phyloP scores from a whole-genome alignment of 2,797 vertebrate species.

The Notamacropus eugenii region DNA sequence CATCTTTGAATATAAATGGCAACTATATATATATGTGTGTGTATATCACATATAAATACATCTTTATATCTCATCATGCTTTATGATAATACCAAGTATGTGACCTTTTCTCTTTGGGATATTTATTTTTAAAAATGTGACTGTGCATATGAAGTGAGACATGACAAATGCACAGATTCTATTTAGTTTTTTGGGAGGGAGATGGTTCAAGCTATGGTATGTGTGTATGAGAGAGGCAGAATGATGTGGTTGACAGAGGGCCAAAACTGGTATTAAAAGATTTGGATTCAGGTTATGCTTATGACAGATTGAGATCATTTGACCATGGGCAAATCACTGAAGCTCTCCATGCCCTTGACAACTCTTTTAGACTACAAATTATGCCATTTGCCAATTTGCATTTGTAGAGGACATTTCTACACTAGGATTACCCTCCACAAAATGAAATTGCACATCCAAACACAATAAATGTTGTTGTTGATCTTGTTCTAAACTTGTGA shows the following conservation, averaged over 20 bases:
- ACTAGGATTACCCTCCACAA: not conserved
- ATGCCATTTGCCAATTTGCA: not conserved
- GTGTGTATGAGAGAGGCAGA: not conserved
- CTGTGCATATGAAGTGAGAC: not conserved
- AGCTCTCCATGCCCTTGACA: not conserved
- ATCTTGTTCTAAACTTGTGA: not conserved
- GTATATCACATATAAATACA: not conserved
- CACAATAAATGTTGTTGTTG: not conserved
- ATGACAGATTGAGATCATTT: not conserved
- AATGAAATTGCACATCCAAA: not conserved
- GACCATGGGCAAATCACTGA: not conserved
- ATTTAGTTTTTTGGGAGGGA: not conserved
- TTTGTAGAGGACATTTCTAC: not conserved
- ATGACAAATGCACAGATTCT: not conserved
- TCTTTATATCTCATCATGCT: constrained; percentile 4
- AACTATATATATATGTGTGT: not conserved
- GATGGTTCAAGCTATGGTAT: not conserved
- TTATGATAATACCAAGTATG: constrained; percentile 1
- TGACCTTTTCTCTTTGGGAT: constrained; percentile 22
- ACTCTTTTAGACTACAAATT: not conserved
- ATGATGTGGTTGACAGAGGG: not conserved
- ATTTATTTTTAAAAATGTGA: not conserved
- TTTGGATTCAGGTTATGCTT: not conserved
- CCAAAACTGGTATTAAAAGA: not conserved
- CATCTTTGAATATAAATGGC: constrained; percentile 38